Evolutionary conservation across 2,888 invertebrate genomes (phyloP), one percentile per base, ranked within the genome.

Genomic region (Rhogogaster chlorosoma): DNA sequence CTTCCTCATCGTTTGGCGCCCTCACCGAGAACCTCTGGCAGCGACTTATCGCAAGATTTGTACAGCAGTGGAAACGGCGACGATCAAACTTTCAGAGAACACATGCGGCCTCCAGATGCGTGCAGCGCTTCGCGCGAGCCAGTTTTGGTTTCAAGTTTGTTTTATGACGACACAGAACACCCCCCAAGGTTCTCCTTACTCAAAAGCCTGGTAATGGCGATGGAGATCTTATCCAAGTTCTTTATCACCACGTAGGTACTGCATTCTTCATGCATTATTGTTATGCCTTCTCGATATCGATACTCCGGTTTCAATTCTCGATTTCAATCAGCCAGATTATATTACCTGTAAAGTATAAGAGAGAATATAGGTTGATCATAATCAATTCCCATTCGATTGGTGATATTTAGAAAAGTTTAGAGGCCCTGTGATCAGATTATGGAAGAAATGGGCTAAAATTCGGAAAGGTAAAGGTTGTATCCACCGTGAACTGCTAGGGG

Each of bases 1-100:
- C 29, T 83, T 70, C 67, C 49, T 67, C 83, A 83, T 83, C 83
- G 67, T 83, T 80, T 61, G 80, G 80, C 80, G 57, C 61, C 61
- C 80, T 80, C 80, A 22, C 26, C 45, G 67, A 83, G 83, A 64
- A 67, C 29, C 38, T 45, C 10, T 22, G 38, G 26, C 82, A 64
- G 22, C 78, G 15, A 70, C 26, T 45, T 38, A 45, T 45, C 53
- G n/a, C 49, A n/a, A 49, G 77, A 26, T 36, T n/a, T 38, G 36
- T 10, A 80, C 36, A 38, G 38, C 80, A 36, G 15, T 61, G 38
- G 38, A n/a, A 61, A 36, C 32, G 7, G 36, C 80, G 38, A 80
- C 22, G 38, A 18, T 49, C 49, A 64, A 26, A 67, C 45, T 83
- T 70, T 45, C 61, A n/a, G 67, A 18, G 32, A 38, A 38, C 38